phyloP scores from a whole-genome alignment of 2,797 vertebrate species.

The Poliocrania exsul region DNA sequence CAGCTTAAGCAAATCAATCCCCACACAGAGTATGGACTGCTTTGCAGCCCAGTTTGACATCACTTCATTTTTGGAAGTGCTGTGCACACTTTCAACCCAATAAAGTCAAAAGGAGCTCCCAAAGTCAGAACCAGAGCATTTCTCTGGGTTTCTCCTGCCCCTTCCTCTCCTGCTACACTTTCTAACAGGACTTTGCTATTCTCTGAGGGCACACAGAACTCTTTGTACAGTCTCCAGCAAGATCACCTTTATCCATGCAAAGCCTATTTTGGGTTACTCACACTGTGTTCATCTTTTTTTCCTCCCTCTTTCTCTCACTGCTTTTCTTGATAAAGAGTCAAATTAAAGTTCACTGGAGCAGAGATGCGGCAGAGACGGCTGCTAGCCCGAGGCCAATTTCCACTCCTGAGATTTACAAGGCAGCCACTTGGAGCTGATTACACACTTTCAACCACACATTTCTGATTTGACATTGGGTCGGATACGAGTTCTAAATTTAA shows the following conservation, averaged over 20 bases:
- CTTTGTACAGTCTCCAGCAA: not conserved
- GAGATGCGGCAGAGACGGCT: constrained; percentile 3
- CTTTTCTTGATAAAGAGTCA: constrained; percentile 60
- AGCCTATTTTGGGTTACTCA: not conserved
- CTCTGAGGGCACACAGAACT: not conserved
- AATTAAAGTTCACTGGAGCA: constrained; percentile 60
- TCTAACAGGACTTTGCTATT: not conserved
- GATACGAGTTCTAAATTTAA: constrained; percentile 45
- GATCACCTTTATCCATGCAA: constrained; percentile 1
- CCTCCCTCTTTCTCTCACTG: not conserved
- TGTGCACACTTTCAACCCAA: not conserved
- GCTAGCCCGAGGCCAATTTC: constrained; percentile 60
- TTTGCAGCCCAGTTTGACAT: not conserved
- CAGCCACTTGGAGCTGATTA: constrained; percentile 55
- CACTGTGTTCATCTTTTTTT: not conserved
- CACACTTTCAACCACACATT: constrained; percentile 26
- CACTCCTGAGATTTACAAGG: constrained; percentile 57
- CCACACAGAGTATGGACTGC: not conserved
- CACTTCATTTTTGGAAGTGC: not conserved
- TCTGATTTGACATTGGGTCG: constrained; percentile 32
- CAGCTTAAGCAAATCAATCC: not conserved
- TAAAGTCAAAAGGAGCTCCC: not conserved
- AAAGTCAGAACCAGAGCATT: not conserved
- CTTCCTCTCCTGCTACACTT: not conserved
- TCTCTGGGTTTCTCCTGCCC: not conserved